phyloP scores from a whole-genome alignment of 2,888 invertebrate species.

The Tipula lateralis region DNA sequence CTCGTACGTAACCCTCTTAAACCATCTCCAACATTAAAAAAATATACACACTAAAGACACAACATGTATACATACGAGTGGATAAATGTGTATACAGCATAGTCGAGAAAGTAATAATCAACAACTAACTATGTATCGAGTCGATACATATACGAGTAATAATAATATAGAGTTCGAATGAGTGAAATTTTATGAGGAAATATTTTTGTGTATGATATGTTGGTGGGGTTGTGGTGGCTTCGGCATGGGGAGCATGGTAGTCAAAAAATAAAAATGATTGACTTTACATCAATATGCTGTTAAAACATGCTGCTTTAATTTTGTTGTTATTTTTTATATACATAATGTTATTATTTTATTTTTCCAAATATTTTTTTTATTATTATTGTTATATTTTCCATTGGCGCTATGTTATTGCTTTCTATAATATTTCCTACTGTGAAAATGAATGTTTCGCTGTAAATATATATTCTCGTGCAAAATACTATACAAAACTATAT shows the following conservation, averaged over 20 bases:
- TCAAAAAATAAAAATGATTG: slow-evolving; percentile 26
- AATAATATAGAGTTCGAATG: too few relatives aligned
- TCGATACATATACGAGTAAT: background rate
- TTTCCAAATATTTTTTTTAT: background rate
- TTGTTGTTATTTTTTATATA: background rate
- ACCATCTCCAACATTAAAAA: background rate
- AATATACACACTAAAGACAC: background rate
- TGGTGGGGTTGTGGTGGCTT: background rate
- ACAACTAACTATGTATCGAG: background rate
- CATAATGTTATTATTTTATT: slow-evolving; percentile 11
- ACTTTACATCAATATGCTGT: slow-evolving; percentile 30
- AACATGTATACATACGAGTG: background rate
- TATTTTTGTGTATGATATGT: background rate
- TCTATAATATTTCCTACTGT: background rate
- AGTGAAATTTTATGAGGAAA: background rate
- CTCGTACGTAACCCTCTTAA: slow-evolving; percentile 11
- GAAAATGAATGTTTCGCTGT: background rate
- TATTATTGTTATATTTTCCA: background rate
- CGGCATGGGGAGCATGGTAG: background rate
- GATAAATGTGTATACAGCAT: background rate
- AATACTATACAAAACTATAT: background rate
- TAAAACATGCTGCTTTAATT: slow-evolving; percentile 28
- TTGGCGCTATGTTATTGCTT: background rate
- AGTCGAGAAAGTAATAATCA: background rate
- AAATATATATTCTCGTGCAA: background rate